Base-by-base conservation (phyloP, 1,140 invertebrate species). In the Anthonomus grandis region DNA sequence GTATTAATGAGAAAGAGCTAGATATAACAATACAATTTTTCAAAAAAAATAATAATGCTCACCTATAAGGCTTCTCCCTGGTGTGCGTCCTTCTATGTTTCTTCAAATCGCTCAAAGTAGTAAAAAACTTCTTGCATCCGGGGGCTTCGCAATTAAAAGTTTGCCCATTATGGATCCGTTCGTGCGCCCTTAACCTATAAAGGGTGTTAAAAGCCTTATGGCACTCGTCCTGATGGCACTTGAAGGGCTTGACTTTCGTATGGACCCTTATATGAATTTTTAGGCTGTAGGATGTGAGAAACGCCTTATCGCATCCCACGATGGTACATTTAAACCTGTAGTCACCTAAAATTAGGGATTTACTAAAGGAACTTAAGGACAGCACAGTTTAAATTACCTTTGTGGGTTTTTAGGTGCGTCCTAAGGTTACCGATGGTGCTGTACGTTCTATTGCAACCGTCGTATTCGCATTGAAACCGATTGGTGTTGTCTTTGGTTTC, bases 391-490 rank as follows among this genome's bases (percentile, higher is more conserved):
- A 42, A 38, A 15, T 18, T 76, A 95, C 94, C 93, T 87, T 87
- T 93, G 68, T 97, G 94, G 54, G 91, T 95, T 81, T 96, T 96
- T 81, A 94, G 86, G 76, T 97, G 95, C 46, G 93, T 97, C 69
- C 92, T 84, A 45, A 97, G 78, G 77, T 97, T 97, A 45, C 94
- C 94, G 59, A 92, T 85, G 6, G 94, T 97, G 66, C 91, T 96
- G 70, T 97, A 97, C 18, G 89, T 93, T 63, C 93, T 79, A 57
- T 81, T 77, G 76, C 95, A 97, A 1, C 90, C 91, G 57, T 90
- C 85, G 76, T 89, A 95, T 75, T 94, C 87, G 76, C 95, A 97
- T 66, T 81, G 83, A 73, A 89, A 93, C 57, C 87, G 76, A 69
- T 81, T 85, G 12, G 84, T 79, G 70, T 78, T 85, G 64, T 80